Evolutionary conservation across 2,888 invertebrate genomes (phyloP), one percentile per base, ranked within the genome.

Genomic region (Drosophila siamana): DNA sequence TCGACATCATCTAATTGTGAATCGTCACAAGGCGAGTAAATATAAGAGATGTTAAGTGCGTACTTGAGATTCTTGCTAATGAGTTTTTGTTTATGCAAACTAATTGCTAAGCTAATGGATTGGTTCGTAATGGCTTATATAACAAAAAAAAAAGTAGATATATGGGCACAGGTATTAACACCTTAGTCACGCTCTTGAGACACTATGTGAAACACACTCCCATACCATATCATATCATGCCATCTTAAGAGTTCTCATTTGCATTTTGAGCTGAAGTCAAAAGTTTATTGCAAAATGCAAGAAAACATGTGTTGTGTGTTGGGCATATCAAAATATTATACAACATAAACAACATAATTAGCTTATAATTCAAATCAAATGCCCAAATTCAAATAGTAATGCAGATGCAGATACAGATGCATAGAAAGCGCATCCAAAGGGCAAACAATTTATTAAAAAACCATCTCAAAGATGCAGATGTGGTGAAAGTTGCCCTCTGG

Each of bases 281-380:
- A 24, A 19, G 36, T 30, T 63, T 59, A 36, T 52, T 71, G 71
- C 66, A 55, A 71, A 71, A 41, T 30, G 78, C 60, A 13, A 40
- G 41, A 69, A 84, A 86, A 82, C 79, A 87, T 57, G 50, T 87
- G 87, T 81, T 60, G 46, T 22, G 16, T 76, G 50, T 52, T 40
- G 55, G 46, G 52, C 69, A 60, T 54, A 86, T 88, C 88, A 78
- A 61, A 85, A 86, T 85, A 85, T 85, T 85, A 86, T 86, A 69
- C 80, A 85, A 72, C 77, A 77, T 81, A 74, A 77, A 81, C 86
- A 86, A 86, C 81, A 86, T 88, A 83, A 85, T 84, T 88, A 78
- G 74, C 69, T 56, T 69, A 65, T 51, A 74, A 56, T 69, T 69
- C 61, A 46, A 68, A 77, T 73, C 46, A 71, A 70, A 75, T 75